These are phyloP conservation scores for Diarsia dahlii DNA, from an alignment of 2,888 invertebrate species.

Conservation along the genomic window DNA sequence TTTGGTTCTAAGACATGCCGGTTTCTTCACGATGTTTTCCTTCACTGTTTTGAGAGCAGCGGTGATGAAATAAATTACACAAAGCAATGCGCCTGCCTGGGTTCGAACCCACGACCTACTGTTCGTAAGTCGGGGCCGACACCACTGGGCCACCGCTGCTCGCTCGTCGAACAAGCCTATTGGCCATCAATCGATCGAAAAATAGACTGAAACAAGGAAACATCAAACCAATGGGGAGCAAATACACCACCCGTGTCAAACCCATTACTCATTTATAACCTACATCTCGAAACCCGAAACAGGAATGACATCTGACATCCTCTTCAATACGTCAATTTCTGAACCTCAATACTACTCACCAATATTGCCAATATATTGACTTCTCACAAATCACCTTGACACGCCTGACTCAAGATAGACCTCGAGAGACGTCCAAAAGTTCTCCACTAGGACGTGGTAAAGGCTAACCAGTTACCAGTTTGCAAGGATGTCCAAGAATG, in stretches of 20 bases:
- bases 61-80: too few species aligned
- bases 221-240: too few species aligned
- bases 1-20: too few species aligned
- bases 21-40: too few species aligned
- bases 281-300: background rate
- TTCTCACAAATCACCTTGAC: slow-evolving; percentile 40
- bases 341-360: background rate
- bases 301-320: background rate
- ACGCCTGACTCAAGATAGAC: slow-evolving; percentile 6
- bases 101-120: too few species aligned
- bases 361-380: slow-evolving; percentile 27
- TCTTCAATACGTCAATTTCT: background rate
- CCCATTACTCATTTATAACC: background rate
- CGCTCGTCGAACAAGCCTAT: too few species aligned
- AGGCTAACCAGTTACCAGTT: slow-evolving; percentile 28
- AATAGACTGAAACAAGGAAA: background rate
- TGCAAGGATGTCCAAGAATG: slow-evolving; percentile 23
- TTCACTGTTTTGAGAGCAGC: too few species aligned
- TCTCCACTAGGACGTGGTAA: slow-evolving; percentile 7
- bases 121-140: too few species aligned
- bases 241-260: background rate
- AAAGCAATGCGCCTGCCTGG: too few species aligned
- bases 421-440: slow-evolving; percentile 40
- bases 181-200: background rate
- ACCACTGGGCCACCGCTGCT: too few species aligned